Evolutionary conservation across 2,888 invertebrate species (phyloP).

Genomic region (Prosopocoilus inquinatus): DNA sequence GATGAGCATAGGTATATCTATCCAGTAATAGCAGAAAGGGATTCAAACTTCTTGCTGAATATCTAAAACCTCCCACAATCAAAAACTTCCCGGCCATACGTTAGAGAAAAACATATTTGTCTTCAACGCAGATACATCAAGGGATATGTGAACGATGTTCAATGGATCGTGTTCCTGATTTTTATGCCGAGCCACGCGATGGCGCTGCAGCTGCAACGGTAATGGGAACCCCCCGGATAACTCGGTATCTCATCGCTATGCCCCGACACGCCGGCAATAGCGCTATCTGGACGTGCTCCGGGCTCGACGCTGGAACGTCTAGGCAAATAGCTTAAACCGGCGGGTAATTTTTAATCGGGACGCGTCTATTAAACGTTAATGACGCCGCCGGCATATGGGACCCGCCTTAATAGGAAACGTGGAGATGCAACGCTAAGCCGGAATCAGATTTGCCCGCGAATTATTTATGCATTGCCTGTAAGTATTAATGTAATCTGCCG

Average conservation of each 20-base stretch:
- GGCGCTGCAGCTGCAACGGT: slow-evolving; percentile 9
- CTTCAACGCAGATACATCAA: slow-evolving; percentile 1
- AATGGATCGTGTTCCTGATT: slow-evolving; percentile 11
- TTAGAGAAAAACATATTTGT: slow-evolving; percentile 6
- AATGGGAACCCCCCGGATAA: slow-evolving; percentile 12
- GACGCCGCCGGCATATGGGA: not conserved
- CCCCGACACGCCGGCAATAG: slow-evolving; percentile 30
- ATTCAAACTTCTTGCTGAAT: too few species aligned
- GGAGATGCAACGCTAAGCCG: too few species aligned
- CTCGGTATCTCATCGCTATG: slow-evolving; percentile 30
- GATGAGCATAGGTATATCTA: too few species aligned
- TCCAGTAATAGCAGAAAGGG: too few species aligned
- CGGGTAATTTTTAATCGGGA: slow-evolving; percentile 12
- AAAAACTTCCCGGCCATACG: too few species aligned
- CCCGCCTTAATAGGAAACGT: not conserved
- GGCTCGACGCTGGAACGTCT: slow-evolving; percentile 19
- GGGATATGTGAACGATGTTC: slow-evolving; percentile 1
- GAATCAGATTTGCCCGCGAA: too few species aligned
- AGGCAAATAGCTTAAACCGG: slow-evolving; percentile 13
- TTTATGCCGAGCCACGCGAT: slow-evolving; percentile 17
- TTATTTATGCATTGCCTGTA: too few species aligned
- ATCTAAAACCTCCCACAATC: too few species aligned
- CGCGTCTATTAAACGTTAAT: slow-evolving; percentile 6
- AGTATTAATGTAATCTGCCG: too few species aligned
- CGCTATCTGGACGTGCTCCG: slow-evolving; percentile 26